A percentile compares a stretch with the other conserved stretches of the same genome.
These are phyloP conservation scores for Venturia canescens DNA, from an alignment of 1,140 invertebrate species.

Conservation along the genomic window DNA sequence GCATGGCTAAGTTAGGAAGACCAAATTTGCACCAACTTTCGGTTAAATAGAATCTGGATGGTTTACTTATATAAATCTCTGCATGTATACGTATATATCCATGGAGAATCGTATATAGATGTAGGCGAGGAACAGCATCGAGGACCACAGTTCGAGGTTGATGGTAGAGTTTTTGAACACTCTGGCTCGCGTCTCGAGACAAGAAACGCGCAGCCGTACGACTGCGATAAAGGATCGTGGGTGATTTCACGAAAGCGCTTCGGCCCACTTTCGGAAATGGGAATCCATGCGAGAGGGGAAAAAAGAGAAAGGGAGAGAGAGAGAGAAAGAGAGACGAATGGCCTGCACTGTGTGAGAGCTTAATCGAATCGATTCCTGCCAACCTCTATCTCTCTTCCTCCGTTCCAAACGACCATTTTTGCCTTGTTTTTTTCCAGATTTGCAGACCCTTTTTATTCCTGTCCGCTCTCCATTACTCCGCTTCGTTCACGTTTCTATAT, in stretches of 20 bases:
- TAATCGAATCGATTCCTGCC: conserved; percentile 44
- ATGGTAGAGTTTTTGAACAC: not conserved
- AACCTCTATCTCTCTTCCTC: conserved; percentile 9
- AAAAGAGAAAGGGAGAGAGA: not conserved
- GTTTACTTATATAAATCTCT: not conserved
- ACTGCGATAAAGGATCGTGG: conserved; percentile 41
- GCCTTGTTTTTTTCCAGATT: not conserved
- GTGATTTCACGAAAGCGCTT: conserved; percentile 42
- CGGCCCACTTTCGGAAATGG: conserved; percentile 45
- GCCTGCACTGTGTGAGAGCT: conserved; percentile 36
- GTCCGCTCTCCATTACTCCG: not conserved
- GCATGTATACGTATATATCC: not conserved
- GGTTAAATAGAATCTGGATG: not conserved
- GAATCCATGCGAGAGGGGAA: conserved; percentile 47
- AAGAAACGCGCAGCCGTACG: conserved; percentile 42
- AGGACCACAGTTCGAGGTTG: not conserved
- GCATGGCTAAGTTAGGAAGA: not conserved
- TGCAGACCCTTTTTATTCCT: not conserved
- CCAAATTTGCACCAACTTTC: not conserved
- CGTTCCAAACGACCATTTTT: conserved; percentile 7
- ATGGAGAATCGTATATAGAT: not conserved
- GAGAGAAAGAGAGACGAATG: conserved; percentile 58
- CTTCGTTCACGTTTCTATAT: no score
- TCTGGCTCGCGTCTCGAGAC: conserved; percentile 9
- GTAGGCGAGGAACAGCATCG: not conserved